A percentile compares a stretch with the other conserved stretches of the same genome.
These are phyloP conservation scores for Cossypha heuglini DNA, from an alignment of 2,797 vertebrate genomes.

Conservation along the genomic window DNA sequence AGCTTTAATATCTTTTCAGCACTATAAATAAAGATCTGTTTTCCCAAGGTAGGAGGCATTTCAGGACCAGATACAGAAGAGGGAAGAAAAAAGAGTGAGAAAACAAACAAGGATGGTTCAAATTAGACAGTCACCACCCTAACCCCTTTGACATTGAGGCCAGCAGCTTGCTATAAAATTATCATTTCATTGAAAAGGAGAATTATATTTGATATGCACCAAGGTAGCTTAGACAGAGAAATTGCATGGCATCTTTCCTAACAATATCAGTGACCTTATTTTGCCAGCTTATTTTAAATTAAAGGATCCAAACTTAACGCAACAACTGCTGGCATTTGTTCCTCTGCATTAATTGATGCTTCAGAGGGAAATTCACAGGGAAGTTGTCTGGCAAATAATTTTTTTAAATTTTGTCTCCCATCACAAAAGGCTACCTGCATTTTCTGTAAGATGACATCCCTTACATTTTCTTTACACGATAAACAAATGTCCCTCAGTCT, in stretches of 20 bases:
- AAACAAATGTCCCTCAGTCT: not conserved
- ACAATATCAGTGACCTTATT: conserved; percentile 53
- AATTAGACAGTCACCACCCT: not conserved
- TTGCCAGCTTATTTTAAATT: not conserved
- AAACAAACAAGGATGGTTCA: conserved; percentile 12
- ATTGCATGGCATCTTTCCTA: conserved; percentile 60
- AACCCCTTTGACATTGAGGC: not conserved
- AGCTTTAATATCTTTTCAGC: conserved; percentile 44
- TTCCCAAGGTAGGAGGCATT: conserved; percentile 19
- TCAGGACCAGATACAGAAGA: not conserved
- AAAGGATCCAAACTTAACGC: not conserved
- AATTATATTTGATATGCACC: conserved; percentile 76
- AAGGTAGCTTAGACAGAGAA: conserved; percentile 78
- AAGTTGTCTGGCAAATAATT: not conserved
- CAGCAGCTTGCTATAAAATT: conserved; percentile 61
- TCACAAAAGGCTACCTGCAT: not conserved
- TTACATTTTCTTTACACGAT: not conserved
- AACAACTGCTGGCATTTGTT: not conserved
- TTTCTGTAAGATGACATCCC: not conserved
- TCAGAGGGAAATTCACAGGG: not conserved
- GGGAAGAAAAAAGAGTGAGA: not conserved
- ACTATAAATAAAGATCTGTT: conserved; percentile 53
- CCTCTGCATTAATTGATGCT: not conserved
- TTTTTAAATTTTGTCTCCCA: not conserved
- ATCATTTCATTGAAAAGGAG: conserved; percentile 70